phyloP scores from a whole-genome alignment of 2,113 vertebrate genomes.

The Lycocorax pyrrhopterus region DNA sequence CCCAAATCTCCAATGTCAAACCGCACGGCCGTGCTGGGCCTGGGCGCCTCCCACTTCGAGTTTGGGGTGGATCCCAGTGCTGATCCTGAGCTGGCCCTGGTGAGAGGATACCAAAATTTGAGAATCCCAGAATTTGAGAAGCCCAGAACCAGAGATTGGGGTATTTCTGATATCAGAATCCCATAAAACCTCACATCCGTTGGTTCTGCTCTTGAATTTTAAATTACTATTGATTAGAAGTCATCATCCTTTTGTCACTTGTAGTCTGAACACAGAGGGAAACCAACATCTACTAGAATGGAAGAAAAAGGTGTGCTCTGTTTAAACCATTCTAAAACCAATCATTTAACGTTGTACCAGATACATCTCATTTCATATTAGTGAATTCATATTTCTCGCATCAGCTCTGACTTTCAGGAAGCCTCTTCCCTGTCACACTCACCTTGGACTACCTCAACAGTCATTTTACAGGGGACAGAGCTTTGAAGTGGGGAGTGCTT shows the following conservation, averaged over 20 bases:
- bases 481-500: neutral
- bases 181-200: too few relatives aligned
- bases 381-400: neutral
- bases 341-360: neutral
- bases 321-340: neutral
- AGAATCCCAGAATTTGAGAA: too few relatives aligned
- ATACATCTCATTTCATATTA: neutral
- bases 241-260: neutral
- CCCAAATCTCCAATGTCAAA: too few relatives aligned
- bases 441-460: accelerated
- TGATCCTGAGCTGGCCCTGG: too few relatives aligned
- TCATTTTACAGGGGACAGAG: neutral
- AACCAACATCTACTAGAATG: neutral
- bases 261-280: neutral
- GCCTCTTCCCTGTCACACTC: neutral
- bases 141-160: too few relatives aligned
- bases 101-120: too few relatives aligned
- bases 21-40: too few relatives aligned
- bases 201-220: neutral
- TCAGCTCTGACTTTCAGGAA: neutral
- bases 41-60: too few relatives aligned
- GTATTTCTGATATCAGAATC: too few relatives aligned
- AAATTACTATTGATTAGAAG: neutral
- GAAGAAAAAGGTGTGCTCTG: neutral
- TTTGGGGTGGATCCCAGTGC: too few relatives aligned